phyloP scores from a whole-genome alignment of 2,888 invertebrate species.

The Cheilosia vulpina region DNA sequence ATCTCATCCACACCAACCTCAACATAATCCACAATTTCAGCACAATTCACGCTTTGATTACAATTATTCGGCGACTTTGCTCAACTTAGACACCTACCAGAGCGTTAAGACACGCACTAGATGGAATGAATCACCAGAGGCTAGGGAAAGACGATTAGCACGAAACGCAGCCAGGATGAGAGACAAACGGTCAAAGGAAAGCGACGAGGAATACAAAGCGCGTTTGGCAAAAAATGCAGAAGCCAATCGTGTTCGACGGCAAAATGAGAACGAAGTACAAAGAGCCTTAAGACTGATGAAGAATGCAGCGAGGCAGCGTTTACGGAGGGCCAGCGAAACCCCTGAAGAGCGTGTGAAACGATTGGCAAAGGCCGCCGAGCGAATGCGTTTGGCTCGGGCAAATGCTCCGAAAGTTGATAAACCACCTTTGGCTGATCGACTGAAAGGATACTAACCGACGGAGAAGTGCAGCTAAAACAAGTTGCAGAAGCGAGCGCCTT shows the following conservation, averaged over 20 bases:
- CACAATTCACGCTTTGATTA: conserved; percentile 73
- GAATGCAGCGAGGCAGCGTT: conserved; percentile 83
- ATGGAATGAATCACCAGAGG: conserved; percentile 83
- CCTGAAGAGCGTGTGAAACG: conserved; percentile 82
- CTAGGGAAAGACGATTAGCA: conserved; percentile 82
- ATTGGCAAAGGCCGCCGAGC: conserved; percentile 82
- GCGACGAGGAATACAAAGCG: conserved; percentile 81
- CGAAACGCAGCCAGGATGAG: conserved; percentile 83
- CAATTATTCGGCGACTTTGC: conserved; percentile 74
- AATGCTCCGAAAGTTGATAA: conserved; percentile 83
- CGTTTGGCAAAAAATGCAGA: conserved; percentile 83
- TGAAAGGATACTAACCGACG: conserved; percentile 81
- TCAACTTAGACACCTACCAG: conserved; percentile 77
- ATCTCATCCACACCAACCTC: conserved; percentile 64
- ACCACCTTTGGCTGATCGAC: conserved; percentile 82
- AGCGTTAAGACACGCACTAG: conserved; percentile 79
- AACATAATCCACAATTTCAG: conserved; percentile 66
- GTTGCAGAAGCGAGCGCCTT: conserved; percentile 60
- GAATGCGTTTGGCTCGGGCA: conserved; percentile 82
- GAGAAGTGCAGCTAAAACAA: conserved; percentile 27
- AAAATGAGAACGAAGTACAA: conserved; percentile 83
- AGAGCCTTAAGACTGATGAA: conserved; percentile 83
- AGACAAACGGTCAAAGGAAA: conserved; percentile 82
- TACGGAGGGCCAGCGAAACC: conserved; percentile 83
- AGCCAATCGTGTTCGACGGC: conserved; percentile 83